Evolutionary conservation across 2,888 invertebrate genomes (phyloP).

Genomic region (Chrysolina haemoptera): DNA sequence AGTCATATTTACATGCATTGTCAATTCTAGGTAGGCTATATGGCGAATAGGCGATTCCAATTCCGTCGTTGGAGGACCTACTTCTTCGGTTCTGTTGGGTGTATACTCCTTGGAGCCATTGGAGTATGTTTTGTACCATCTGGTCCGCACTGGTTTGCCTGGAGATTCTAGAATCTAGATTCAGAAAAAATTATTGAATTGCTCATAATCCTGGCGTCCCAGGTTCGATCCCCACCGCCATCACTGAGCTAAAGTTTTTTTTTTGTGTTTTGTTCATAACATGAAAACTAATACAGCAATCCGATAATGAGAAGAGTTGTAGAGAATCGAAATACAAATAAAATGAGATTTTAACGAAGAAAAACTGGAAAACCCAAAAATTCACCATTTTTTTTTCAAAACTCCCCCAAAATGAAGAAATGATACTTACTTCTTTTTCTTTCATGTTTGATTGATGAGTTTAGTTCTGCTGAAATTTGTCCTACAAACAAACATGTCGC

Average conservation of each 20-base stretch:
- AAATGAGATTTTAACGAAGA: too few relatives aligned
- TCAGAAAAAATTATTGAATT: background rate
- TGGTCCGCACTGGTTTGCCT: constrained; percentile 71
- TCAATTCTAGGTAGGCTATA: constrained; percentile 30
- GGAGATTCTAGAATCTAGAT: constrained; percentile 30
- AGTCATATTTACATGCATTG: constrained; percentile 46
- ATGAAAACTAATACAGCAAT: too few relatives aligned
- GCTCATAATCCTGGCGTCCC: too few relatives aligned
- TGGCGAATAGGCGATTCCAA: constrained; percentile 21
- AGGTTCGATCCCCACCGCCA: too few relatives aligned
- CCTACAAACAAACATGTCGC: constrained; percentile 37
- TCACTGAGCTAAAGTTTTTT: too few relatives aligned
- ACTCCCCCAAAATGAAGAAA: too few relatives aligned
- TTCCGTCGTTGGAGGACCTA: constrained; percentile 57
- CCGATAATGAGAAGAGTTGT: too few relatives aligned
- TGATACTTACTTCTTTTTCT: constrained; percentile 35
- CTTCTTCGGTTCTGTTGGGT: constrained; percentile 70
- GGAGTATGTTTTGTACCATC: constrained; percentile 82
- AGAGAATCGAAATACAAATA: too few relatives aligned
- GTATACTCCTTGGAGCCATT: constrained; percentile 83
- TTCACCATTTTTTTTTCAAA: too few relatives aligned
- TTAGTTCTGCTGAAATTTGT: constrained; percentile 39
- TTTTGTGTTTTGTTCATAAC: too few relatives aligned
- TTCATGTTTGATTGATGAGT: constrained; percentile 25
- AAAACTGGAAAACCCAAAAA: too few relatives aligned